Evolutionary conservation across 2,888 invertebrate species (phyloP).

Genomic region (Calephelis perditalis): DNA sequence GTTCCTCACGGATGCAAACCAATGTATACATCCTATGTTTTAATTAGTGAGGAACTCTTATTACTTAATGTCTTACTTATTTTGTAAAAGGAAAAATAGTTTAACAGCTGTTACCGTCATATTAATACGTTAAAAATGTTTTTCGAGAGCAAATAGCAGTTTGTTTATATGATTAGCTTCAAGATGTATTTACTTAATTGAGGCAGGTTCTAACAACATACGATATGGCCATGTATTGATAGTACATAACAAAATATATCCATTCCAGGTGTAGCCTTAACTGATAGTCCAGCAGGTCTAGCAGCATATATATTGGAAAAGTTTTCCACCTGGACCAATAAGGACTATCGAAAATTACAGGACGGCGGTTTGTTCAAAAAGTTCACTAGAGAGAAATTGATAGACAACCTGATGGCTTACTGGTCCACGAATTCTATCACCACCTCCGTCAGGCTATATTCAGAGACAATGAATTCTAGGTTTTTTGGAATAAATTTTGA

Average conservation of each 20-base stretch:
- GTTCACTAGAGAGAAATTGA: constrained; percentile 40
- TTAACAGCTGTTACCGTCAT: too few relatives aligned
- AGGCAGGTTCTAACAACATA: too few relatives aligned
- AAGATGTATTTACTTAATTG: too few relatives aligned
- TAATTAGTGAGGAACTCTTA: too few relatives aligned
- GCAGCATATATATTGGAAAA: too few relatives aligned
- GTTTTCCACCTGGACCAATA: constrained; percentile 47
- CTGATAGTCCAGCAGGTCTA: constrained; percentile 59
- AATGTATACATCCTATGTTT: too few relatives aligned
- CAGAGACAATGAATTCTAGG: constrained; percentile 75
- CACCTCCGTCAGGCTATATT: constrained; percentile 80
- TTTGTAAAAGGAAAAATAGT: too few relatives aligned
- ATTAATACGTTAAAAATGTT: too few relatives aligned
- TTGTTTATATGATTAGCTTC: too few relatives aligned
- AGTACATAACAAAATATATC: not conserved
- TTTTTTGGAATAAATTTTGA: constrained; percentile 46
- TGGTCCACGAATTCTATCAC: constrained; percentile 77
- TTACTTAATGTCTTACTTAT: too few relatives aligned
- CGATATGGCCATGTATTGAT: not conserved
- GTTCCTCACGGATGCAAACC: too few relatives aligned
- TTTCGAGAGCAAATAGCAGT: too few relatives aligned
- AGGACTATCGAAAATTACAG: constrained; percentile 45
- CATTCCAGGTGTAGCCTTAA: constrained; percentile 30
- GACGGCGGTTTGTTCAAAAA: constrained; percentile 83
- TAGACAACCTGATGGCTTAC: constrained; percentile 74